Conservation (phyloP, 1,140 invertebrate genomes). For the Zaprionus inermis region DNA sequence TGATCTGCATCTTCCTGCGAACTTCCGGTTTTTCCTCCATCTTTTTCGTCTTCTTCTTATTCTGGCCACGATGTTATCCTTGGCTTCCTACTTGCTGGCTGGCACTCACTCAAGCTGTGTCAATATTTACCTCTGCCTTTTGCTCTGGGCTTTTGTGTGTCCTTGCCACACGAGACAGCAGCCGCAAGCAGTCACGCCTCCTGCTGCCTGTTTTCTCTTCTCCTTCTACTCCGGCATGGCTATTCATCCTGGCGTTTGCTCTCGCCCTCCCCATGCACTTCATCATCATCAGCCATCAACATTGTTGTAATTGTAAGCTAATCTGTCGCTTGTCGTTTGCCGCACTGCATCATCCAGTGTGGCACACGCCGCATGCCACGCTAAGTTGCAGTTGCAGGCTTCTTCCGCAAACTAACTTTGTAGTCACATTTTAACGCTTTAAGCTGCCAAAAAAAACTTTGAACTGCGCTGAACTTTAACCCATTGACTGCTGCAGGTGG, state of each 20-base stretch:
- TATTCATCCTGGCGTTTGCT: background rate
- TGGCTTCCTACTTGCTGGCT: constrained; percentile 28
- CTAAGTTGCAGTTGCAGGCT: constrained; percentile 16
- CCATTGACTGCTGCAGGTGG: constrained; percentile 10
- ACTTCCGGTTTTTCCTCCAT: background rate
- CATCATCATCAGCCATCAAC: constrained; percentile 37
- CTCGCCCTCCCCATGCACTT: constrained; percentile 25
- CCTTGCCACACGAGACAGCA: constrained; percentile 16
- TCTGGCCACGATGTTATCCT: constrained; percentile 19
- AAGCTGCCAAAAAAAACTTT: constrained; percentile 57
- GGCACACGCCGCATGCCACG: background rate
- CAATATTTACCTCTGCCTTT: constrained; percentile 54
- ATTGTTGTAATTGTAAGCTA: constrained; percentile 77
- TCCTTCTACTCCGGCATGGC: background rate
- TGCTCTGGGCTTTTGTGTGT: constrained; percentile 23
- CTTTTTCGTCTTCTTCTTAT: background rate
- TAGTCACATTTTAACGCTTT: constrained; percentile 48
- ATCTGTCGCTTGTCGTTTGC: constrained; percentile 69
- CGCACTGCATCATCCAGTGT: constrained; percentile 39
- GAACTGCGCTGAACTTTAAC: constrained; percentile 50
- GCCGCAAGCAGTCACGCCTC: background rate
- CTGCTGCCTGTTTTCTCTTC: no score
- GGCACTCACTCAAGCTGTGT: constrained; percentile 49
- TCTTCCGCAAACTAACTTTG: constrained; percentile 45
- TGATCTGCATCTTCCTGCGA: constrained; percentile 5